Evolutionary conservation across 2,888 invertebrate species (phyloP).

Genomic region (Ptychoptera albimana): DNA sequence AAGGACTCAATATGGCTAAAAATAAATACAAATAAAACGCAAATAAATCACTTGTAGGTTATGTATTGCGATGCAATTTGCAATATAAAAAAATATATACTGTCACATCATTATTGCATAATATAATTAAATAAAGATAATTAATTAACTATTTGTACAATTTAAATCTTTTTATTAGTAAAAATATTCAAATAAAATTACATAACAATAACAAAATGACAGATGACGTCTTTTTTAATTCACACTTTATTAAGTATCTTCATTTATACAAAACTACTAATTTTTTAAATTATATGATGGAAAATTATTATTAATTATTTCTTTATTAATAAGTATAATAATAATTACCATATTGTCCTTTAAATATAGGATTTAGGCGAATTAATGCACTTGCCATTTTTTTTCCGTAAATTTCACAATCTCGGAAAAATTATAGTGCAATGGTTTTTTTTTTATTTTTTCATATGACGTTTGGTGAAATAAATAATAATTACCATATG

Average conservation of each 20-base stretch:
- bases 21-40: neutral
- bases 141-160: neutral
- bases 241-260: no score
- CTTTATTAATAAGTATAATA: constrained; percentile 8
- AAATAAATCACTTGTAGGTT: neutral
- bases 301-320: neutral
- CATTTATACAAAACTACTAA: neutral
- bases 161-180: neutral
- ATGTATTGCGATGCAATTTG: neutral
- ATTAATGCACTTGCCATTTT: constrained; percentile 62
- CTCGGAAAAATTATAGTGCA: neutral
- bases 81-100: neutral
- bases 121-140: neutral
- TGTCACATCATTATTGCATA: neutral
- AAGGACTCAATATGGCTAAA: constrained; percentile 33
- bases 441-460: neutral
- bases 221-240: neutral
- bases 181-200: neutral
- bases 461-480: no score
- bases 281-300: neutral
- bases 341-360: constrained; percentile 43
- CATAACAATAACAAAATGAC: neutral
- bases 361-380: constrained; percentile 43
- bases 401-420: constrained; percentile 8
- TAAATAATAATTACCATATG: no score